Evolutionary conservation across 2,797 vertebrate species (phyloP), one percentile per base, ranked within the genome.

Genomic region (Bovichtus diacanthus): DNA sequence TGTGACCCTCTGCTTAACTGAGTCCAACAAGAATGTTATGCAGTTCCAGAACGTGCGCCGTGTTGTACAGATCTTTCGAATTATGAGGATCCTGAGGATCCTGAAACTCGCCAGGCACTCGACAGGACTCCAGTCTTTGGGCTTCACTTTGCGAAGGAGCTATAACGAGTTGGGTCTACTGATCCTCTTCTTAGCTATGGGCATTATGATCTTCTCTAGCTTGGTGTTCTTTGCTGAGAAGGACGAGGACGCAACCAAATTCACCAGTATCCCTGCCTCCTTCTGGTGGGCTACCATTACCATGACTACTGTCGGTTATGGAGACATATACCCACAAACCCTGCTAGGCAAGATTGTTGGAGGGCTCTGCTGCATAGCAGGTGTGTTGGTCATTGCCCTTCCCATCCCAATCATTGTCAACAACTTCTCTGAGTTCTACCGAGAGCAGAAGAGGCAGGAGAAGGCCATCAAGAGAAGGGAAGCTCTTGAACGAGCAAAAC

Each of bases 261-360:
- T 99, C 85, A 99, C 98, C 78, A 99, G 98, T 87, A 99, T 99
- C 76, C 98, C 98, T 0, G 98, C 98, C 0, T 99, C 98, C 0
- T 99, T 99, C 92, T 99, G 98, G 98, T 99, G 98, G 98, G 98
- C 98, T 47, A 99, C 98, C 0, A 99, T 99, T 84, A 99, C 98
- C 27, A 99, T 99, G 98, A 99, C 98, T 13, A 99, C 98, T 0
- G 98, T 99, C 18, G 98, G 98, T 70, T 99, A 99, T 0, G 98
- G 98, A 27, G 98, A 99, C 89, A 99, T 99, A 80, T 99, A 99
- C 88, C 98, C 98, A 11, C 97, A 99, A 92, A 99, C 98, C 0
- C 90, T 99, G 60, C 81, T 99, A 67, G 98, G 98, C 36, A 99
- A 99, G 93, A 99, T 99, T 72, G 97, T 99, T 11, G 98, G 98